A percentile compares a stretch with the other conserved stretches of the same genome.
phyloP scores from a whole-genome alignment of 2,797 vertebrate genomes.

The Pangasius larnaudii region DNA sequence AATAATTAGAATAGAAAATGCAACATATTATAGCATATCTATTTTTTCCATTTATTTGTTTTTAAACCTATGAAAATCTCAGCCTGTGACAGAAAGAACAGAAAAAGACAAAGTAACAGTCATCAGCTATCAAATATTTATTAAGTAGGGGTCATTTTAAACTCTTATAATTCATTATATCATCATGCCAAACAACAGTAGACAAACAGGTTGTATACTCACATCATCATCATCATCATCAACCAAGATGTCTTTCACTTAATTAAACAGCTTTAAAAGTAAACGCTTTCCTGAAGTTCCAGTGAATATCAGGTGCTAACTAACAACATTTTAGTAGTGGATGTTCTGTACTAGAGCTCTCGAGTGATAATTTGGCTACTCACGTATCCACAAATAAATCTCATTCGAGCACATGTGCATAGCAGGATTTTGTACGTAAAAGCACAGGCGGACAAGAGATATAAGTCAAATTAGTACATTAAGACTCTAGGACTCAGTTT shows the following conservation, averaged over 20 bases:
- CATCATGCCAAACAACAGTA: slow-evolving; percentile 40
- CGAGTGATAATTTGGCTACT: neutral
- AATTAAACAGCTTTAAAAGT: slow-evolving; percentile 8
- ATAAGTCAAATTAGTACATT: slow-evolving; percentile 13
- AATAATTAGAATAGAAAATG: neutral
- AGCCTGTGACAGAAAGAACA: neutral
- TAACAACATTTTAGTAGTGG: neutral
- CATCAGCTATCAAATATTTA: slow-evolving; percentile 47
- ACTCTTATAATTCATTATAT: slow-evolving; percentile 32
- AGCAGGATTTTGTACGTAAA: neutral
- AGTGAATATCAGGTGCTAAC: neutral
- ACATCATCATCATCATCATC: slow-evolving; percentile 1
- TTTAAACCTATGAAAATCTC: neutral
- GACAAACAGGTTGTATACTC: slow-evolving; percentile 14
- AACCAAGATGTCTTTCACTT: slow-evolving; percentile 12
- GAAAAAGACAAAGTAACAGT: slow-evolving; percentile 25
- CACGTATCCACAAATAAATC: slow-evolving; percentile 24
- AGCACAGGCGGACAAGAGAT: slow-evolving; percentile 7
- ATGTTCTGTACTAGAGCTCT: neutral
- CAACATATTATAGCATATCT: neutral
- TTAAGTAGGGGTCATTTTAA: slow-evolving; percentile 36
- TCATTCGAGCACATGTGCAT: neutral
- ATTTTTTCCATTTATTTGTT: neutral
- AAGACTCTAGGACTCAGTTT: neutral
- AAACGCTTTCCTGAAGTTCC: neutral